Conservation (phyloP, 2,888 invertebrate species). For the Tipula confusa region DNA sequence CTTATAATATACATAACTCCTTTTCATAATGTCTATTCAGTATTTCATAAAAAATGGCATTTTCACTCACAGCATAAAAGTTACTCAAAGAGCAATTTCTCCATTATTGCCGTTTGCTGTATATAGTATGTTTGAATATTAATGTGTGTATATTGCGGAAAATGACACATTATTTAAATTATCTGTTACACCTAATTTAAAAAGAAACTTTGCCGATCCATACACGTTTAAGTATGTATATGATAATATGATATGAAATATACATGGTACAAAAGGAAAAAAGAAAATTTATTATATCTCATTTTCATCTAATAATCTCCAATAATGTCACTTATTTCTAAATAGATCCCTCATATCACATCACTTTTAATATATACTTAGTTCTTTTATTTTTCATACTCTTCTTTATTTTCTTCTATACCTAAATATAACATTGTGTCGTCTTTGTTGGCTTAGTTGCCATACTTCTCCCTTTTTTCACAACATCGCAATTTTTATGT, state of each 20-base stretch:
- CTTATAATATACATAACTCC: too few relatives aligned
- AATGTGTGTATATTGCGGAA: neutral
- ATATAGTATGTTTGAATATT: neutral
- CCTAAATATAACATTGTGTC: too few relatives aligned
- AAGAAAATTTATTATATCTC: neutral
- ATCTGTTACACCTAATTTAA: slow-evolving; percentile 14
- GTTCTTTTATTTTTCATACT: neutral
- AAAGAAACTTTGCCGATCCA: neutral
- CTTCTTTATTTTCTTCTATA: neutral
- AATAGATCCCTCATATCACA: slow-evolving; percentile 25
- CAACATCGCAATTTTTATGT: neutral
- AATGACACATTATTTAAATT: slow-evolving; percentile 20
- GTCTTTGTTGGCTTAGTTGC: neutral
- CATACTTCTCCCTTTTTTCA: neutral
- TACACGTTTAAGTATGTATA: neutral
- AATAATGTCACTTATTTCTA: slow-evolving; percentile 25
- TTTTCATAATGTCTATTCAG: neutral
- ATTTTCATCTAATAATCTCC: slow-evolving; percentile 1
- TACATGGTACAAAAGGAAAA: neutral
- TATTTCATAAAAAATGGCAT: neutral
- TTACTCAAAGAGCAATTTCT: neutral
- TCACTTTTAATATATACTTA: neutral
- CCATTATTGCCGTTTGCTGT: neutral
- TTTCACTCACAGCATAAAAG: neutral
- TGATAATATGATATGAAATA: neutral